A percentile compares a stretch with the other conserved stretches of the same genome.
Evolutionary conservation across 2,797 vertebrate species (phyloP).

Genomic region (Cetoscarus ocellatus): DNA sequence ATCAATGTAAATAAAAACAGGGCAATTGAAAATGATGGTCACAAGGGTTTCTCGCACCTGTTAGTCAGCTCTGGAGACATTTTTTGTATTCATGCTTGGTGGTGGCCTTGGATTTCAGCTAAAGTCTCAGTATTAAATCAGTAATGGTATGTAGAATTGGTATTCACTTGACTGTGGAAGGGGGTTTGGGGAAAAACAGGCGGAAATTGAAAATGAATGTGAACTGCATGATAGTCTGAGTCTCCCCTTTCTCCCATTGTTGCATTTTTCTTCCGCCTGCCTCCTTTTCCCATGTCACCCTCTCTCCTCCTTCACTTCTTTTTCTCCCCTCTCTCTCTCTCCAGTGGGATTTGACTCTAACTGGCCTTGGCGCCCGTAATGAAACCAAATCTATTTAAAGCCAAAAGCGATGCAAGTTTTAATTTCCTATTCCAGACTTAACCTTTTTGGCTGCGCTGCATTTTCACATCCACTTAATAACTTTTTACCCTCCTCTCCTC

Average conservation of each 20-base stretch:
- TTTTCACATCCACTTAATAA: conserved; percentile 88
- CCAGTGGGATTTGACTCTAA: conserved; percentile 86
- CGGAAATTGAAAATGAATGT: conserved; percentile 81
- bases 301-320: conserved; percentile 61
- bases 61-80: conserved; percentile 36
- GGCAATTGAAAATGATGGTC: conserved; percentile 51
- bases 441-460: conserved; percentile 87
- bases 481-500: conserved; percentile 73
- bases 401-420: conserved; percentile 88
- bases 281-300: conserved; percentile 61
- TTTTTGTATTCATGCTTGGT: conserved; percentile 66
- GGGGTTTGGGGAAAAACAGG: conserved; percentile 73
- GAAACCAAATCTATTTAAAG: conserved; percentile 89
- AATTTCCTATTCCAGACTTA: conserved; percentile 88
- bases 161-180: conserved; percentile 67
- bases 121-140: conserved; percentile 70
- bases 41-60: conserved; percentile 55
- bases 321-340: conserved; percentile 62
- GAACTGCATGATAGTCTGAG: conserved; percentile 76
- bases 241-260: conserved; percentile 69
- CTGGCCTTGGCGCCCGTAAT: conserved; percentile 86
- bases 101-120: conserved; percentile 70
- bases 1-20: conserved; percentile 49
- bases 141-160: conserved; percentile 78
- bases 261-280: conserved; percentile 51